Evolutionary conservation across 2,888 invertebrate species (phyloP), one percentile per base, ranked within the genome.

Genomic region (Drosophila conformis): DNA sequence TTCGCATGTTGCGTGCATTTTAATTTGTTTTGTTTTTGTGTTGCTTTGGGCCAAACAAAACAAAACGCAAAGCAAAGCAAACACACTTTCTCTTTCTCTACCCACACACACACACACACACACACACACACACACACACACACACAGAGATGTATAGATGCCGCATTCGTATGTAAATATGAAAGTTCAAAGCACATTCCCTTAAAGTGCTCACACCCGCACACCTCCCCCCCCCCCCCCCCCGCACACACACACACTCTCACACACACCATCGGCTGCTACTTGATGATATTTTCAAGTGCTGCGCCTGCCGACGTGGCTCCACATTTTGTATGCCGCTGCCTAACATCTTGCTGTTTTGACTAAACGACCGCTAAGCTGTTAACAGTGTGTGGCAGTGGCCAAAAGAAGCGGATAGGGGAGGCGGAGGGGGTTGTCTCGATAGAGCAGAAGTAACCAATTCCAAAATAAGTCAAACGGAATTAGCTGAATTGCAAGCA

Each of bases 171-270:
- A 83, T 86, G 86, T 76, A 80, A 87, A 84, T 88, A 80, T 83
- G 71, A 82, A 85, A 85, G 84, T 85, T 85, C 87, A 85, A 89
- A 85, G 85, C 84, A 89, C 75, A 89, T 65, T 80, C 85, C 83
- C 84, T 82, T 89, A 84, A 68, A 80, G 77, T 83, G 62, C 80
- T 79, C 73, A 87, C 76, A 87, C 73, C 79, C 53, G 60, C 66
- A 78, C 58, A 60, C 71, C 29, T 7, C 64, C 59, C 63, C 61
- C 18, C 40, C 25, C 25, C 21, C 53, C 64, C 49, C 58, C 31
- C 42, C 60, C 35, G 21, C 27, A 52, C 52, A 48, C 31, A 46
- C n/a, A 58, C 21, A 13, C 11, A 36, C 46, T 10, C 27, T 38
- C 21, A 51, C 29, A 61, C 49, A 52, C 29, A 68, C 60, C 49